Evolutionary conservation across 2,888 invertebrate species (phyloP), one percentile per base, ranked within the genome.

Genomic region (Epiblema foenella): DNA sequence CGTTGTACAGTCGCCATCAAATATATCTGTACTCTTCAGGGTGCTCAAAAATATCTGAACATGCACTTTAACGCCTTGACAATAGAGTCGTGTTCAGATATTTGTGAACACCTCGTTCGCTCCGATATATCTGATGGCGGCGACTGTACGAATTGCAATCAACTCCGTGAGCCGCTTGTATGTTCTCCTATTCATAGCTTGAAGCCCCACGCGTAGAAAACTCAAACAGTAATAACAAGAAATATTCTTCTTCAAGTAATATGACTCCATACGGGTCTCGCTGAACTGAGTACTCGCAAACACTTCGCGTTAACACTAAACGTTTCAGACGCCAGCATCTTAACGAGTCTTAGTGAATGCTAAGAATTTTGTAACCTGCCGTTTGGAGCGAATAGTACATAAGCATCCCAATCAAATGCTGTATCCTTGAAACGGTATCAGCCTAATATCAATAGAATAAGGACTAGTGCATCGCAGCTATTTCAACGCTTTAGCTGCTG

Each of bases 111-210:
- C n/a, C n/a, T n/a, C n/a, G n/a, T n/a, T n/a, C n/a, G n/a, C n/a
- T n/a, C n/a, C n/a, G n/a, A n/a, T n/a, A n/a, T n/a, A n/a, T n/a
- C n/a, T n/a, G n/a, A n/a, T n/a, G n/a, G n/a, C n/a, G n/a, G n/a
- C n/a, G n/a, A n/a, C n/a, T n/a, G n/a, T 37, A 15, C 37, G 33
- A 52, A 62, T 58, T 33, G 51, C 37, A 64, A 52, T 52, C 51
- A 39, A 20, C 18, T 18, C 15, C 9, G 11, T 12, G 29, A 46
- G 60, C n/a, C 60, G 63, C 51, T 12, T 62, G 17, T 46, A 62
- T 24, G 63, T 63, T 63, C 18, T 51, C 10, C 63, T 51, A 33
- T 62, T 63, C 51, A 63, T 51, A 51, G 63, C 18, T 10, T 42
- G 10, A 17, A 51, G 49, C 49, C 62, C 62, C 62, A 49, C 62